Evolutionary conservation across 2,888 invertebrate genomes (phyloP).

Genomic region (Pammene fasciana): DNA sequence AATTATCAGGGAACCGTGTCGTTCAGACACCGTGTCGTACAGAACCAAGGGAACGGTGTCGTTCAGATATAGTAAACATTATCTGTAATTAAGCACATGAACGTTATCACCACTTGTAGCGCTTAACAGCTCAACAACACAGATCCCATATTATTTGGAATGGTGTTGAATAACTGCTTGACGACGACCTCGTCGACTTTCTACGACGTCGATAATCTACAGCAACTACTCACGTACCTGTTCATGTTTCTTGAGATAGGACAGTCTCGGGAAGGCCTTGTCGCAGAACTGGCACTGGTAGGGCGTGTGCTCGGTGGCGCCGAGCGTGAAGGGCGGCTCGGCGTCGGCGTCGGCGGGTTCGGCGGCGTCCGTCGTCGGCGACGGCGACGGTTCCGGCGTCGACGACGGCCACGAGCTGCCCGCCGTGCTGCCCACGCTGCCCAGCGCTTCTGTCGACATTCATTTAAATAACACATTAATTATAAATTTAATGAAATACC

Average conservation of each 20-base stretch:
- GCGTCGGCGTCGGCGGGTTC: slow-evolving; percentile 86
- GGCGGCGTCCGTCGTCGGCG: slow-evolving; percentile 86
- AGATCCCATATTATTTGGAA: background rate
- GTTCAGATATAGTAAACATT: too few species aligned
- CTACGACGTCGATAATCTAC: too few species aligned
- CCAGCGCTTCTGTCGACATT: slow-evolving; percentile 83
- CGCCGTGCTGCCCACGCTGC: slow-evolving; percentile 85
- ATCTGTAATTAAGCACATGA: too few species aligned
- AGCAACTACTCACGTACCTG: slow-evolving; percentile 84
- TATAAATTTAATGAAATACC: background rate
- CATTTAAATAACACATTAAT: background rate
- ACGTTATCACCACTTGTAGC: background rate
- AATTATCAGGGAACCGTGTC: too few species aligned
- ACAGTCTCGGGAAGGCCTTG: slow-evolving; percentile 93
- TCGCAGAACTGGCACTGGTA: slow-evolving; percentile 97
- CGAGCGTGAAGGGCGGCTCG: slow-evolving; percentile 85
- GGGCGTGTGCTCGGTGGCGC: slow-evolving; percentile 89
- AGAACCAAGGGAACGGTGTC: too few species aligned
- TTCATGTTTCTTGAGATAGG: slow-evolving; percentile 95
- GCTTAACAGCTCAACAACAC: background rate
- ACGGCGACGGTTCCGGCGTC: slow-evolving; percentile 84
- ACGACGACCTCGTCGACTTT: too few species aligned
- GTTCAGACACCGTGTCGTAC: too few species aligned
- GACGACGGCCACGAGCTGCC: slow-evolving; percentile 88
- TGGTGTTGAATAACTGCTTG: background rate